phyloP scores from a whole-genome alignment of 2,888 invertebrate genomes.

The Atherix ibis region DNA sequence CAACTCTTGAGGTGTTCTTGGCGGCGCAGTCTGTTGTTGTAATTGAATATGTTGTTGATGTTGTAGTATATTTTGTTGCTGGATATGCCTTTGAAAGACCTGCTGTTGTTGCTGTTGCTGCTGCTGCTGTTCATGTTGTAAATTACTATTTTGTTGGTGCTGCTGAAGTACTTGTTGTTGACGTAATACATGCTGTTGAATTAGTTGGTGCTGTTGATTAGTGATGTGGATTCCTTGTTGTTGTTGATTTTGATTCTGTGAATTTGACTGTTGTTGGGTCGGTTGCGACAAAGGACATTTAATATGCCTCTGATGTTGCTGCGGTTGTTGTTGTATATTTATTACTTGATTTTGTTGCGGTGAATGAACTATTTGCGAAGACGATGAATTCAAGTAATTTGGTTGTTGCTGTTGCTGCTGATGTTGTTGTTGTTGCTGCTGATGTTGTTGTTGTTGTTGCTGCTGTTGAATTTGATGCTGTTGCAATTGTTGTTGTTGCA shows the following conservation, averaged over 20 bases:
- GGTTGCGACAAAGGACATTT: slow-evolving; percentile 12
- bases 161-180: slow-evolving; percentile 18
- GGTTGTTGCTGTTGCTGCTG: slow-evolving; percentile 15
- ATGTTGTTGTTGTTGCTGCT: slow-evolving; percentile 10
- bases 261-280: slow-evolving; percentile 16
- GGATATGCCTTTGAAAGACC: slow-evolving; percentile 12
- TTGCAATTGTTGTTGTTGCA: slow-evolving; percentile 16
- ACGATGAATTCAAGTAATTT: slow-evolving; percentile 15
- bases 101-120: slow-evolving; percentile 23
- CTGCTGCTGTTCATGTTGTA: slow-evolving; percentile 25
- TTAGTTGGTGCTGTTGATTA: slow-evolving; percentile 16
- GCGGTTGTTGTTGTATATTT: not conserved
- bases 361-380: too few relatives aligned
- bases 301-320: too few relatives aligned
- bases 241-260: slow-evolving; percentile 9
- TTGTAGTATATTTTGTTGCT: slow-evolving; percentile 17
- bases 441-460: too few relatives aligned
- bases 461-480: slow-evolving; percentile 13
- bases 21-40: slow-evolving; percentile 21
- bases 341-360: slow-evolving; percentile 16
- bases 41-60: slow-evolving; percentile 21
- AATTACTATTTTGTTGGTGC: slow-evolving; percentile 21
- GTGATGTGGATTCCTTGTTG: slow-evolving; percentile 16
- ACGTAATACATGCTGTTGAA: slow-evolving; percentile 14
- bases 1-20: slow-evolving; percentile 24